Conservation (phyloP, 2,113 vertebrate species). For the Podarcis muralis region DNA sequence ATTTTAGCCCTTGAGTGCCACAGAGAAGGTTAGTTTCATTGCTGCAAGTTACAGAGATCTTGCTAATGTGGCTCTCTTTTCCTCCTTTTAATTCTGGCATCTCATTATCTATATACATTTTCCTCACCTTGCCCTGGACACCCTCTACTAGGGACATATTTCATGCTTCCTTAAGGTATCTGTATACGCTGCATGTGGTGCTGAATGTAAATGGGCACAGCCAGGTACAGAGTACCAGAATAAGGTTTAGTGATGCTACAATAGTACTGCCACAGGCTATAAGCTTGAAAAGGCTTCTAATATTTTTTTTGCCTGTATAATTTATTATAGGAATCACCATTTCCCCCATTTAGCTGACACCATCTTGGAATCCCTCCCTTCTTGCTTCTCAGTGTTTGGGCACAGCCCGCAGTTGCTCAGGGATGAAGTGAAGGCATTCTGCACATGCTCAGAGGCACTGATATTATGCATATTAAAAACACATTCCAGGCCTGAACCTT, state of each 20-base stretch:
- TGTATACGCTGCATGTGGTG: neutral
- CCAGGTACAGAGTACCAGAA: neutral
- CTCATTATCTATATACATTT: neutral
- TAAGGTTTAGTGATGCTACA: neutral
- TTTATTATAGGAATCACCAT: neutral
- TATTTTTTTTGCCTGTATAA: neutral
- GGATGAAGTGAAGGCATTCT: neutral
- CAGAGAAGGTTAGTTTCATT: slow-evolving; percentile 35
- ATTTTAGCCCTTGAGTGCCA: slow-evolving; percentile 31
- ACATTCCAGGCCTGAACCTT: neutral
- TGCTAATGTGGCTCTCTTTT: slow-evolving; percentile 1
- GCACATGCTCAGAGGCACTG: neutral
- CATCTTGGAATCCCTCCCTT: neutral
- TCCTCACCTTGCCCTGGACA: neutral
- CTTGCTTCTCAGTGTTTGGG: neutral
- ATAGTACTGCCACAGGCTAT: neutral
- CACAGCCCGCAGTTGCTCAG: neutral
- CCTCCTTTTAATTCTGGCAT: neutral
- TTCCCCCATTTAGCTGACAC: neutral
- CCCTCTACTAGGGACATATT: neutral
- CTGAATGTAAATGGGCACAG: neutral
- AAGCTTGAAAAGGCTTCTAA: neutral
- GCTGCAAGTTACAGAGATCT: neutral
- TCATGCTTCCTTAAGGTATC: slow-evolving; percentile 6
- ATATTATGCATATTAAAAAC: neutral